Evolutionary conservation across 2,888 invertebrate genomes (phyloP), one percentile per base, ranked within the genome.

Genomic region (Standfussiana lucernea): DNA sequence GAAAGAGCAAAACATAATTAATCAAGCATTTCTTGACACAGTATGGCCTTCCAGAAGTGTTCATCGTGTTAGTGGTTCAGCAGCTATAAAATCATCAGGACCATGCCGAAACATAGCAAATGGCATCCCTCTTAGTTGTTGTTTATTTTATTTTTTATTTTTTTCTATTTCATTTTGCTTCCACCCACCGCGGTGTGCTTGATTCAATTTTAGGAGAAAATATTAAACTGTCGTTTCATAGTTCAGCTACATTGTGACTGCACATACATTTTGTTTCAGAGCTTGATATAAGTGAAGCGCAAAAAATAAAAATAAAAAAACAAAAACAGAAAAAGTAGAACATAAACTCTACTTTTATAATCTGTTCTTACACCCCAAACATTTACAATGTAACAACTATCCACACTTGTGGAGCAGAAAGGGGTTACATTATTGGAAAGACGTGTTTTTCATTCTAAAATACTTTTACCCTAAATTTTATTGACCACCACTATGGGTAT

Each of bases 391-490:
- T 37, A 67, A 53, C 4, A 37, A 28, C n/a, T 24, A 1, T 28
- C 70, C 13, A 68, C 66, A 61, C 76, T 82, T 75, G 61, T 47
- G 24, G 2, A 45, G 37, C 50, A 45, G 40, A 69, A 40, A 66
- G 28, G 21, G 45, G 40, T 66, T 21, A 62, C 40, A 72, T 82
- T 77, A 82, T 83, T 79, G 65, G 53, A 18, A 2, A 69, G 47
- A 83, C 72, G 72, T 83, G 84, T 18, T 78, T 35, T 42, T 61
- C 42, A 79, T 83, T 79, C 24, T 59, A 67, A 50, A 79, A 61
- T 59, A 7, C 37, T 42, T 67, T 69, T 10, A 35, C 24, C 2
- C 47, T 21, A 2, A 83, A 83, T 61, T 84, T 84, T 79, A 74
- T 73, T 71, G 67, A 45, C 59, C 59, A 79, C 67, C 62, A 79